Evolutionary conservation across 2,888 invertebrate species (phyloP).

Genomic region (Metellina segmentata): DNA sequence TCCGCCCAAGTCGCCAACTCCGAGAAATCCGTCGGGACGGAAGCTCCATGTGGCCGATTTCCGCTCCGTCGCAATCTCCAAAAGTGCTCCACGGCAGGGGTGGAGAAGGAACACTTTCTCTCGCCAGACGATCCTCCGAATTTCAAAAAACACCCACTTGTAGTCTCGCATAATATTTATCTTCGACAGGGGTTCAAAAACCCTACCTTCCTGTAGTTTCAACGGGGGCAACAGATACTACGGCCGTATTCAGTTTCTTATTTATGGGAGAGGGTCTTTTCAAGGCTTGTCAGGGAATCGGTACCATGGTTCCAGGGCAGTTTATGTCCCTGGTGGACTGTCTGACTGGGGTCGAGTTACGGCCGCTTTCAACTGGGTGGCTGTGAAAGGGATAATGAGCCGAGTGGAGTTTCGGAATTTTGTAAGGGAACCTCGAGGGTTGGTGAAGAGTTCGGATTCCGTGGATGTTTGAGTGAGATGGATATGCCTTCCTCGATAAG

Average conservation of each 20-base stretch:
- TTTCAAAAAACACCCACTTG: constrained; percentile 29
- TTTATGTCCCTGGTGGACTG: too few species aligned
- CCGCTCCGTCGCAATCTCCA: constrained; percentile 44
- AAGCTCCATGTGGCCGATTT: constrained; percentile 63
- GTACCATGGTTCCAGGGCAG: too few species aligned
- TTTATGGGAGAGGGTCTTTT: neutral
- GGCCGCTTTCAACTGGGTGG: too few species aligned
- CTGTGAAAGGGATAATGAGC: too few species aligned
- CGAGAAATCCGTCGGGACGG: constrained; percentile 46
- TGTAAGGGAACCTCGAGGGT: too few species aligned
- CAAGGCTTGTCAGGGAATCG: too few species aligned
- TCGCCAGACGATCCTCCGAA: constrained; percentile 13
- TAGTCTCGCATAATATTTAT: constrained; percentile 27
- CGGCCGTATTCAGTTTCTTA: constrained; percentile 26
- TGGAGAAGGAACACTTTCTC: constrained; percentile 6
- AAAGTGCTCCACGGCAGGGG: neutral
- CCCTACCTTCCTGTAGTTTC: neutral
- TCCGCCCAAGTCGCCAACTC: constrained; percentile 35
- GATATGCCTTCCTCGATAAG: too few species aligned
- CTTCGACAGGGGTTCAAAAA: neutral
- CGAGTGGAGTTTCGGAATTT: too few species aligned
- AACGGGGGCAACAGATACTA: constrained; percentile 9
- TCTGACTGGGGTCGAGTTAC: too few species aligned
- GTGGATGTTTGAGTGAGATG: too few species aligned
- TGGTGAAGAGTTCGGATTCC: too few species aligned